These are phyloP conservation scores for Temnothorax nylanderi DNA, from an alignment of 1,140 invertebrate genomes.

Conservation along the genomic window DNA sequence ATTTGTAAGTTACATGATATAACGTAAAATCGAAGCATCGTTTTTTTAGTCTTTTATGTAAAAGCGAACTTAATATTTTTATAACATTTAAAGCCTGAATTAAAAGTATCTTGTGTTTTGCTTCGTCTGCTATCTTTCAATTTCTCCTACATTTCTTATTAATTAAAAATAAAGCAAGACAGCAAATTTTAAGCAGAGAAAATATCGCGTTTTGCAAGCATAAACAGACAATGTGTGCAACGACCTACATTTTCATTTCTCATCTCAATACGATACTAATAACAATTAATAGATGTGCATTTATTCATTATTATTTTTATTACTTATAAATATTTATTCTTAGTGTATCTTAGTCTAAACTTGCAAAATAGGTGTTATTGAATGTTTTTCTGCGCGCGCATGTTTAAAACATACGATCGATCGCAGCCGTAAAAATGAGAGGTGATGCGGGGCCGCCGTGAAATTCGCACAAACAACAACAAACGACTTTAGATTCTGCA, in stretches of 20 bases:
- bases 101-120: neutral
- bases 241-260: conserved; percentile 5
- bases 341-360: neutral
- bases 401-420: conserved; percentile 26
- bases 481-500: neutral
- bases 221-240: neutral
- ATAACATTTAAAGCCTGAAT: neutral
- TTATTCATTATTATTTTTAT: neutral
- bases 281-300: neutral
- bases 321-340: neutral
- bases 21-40: neutral
- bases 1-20: neutral
- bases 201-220: neutral
- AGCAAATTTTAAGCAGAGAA: conserved; percentile 1
- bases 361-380: neutral
- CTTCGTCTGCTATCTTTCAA: neutral
- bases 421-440: neutral
- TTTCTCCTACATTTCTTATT: neutral
- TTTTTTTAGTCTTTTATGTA: neutral
- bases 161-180: neutral
- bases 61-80: neutral
- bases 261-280: neutral
- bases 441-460: neutral
- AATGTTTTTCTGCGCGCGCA: neutral
- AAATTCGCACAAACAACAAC: conserved; percentile 17